Evolutionary conservation across 2,888 invertebrate genomes (phyloP).

Genomic region (Augochlorella aurata): DNA sequence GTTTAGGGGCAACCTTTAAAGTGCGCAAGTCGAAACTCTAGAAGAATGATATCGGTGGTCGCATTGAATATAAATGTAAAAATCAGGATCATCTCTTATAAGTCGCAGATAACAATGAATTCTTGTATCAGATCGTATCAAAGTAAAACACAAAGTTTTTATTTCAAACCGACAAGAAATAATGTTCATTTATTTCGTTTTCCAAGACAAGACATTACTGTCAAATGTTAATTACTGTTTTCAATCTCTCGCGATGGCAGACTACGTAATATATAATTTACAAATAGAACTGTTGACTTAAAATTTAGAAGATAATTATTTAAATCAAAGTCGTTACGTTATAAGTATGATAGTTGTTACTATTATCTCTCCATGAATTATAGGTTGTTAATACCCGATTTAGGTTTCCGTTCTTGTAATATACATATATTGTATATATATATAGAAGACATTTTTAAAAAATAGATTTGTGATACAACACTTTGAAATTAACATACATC

Average conservation of each 20-base stretch:
- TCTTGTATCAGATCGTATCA: constrained; percentile 18
- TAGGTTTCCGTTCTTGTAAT: constrained; percentile 3
- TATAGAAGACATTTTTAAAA: background rate
- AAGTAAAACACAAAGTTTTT: constrained; percentile 17
- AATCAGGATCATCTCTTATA: constrained; percentile 1
- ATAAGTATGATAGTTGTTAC: constrained; percentile 1
- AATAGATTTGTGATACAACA: constrained; percentile 9
- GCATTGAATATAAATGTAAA: background rate
- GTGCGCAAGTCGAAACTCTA: constrained; percentile 79
- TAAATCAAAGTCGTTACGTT: constrained; percentile 6
- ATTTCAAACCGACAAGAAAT: background rate
- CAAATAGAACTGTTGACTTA: background rate
- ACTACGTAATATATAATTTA: background rate
- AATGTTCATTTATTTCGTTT: background rate
- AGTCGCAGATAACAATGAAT: background rate
- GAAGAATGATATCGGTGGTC: background rate
- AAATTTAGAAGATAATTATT: constrained; percentile 7
- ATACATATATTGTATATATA: constrained; percentile 1
- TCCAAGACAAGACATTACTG: background rate
- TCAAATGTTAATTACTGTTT: background rate
- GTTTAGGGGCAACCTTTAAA: constrained; percentile 89
- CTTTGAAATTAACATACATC: constrained; percentile 13
- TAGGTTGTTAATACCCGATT: constrained; percentile 9
- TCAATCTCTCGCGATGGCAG: background rate
- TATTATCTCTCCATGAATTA: background rate